phyloP scores from a whole-genome alignment of 2,888 invertebrate genomes.

The Sminthurides aquaticus region DNA sequence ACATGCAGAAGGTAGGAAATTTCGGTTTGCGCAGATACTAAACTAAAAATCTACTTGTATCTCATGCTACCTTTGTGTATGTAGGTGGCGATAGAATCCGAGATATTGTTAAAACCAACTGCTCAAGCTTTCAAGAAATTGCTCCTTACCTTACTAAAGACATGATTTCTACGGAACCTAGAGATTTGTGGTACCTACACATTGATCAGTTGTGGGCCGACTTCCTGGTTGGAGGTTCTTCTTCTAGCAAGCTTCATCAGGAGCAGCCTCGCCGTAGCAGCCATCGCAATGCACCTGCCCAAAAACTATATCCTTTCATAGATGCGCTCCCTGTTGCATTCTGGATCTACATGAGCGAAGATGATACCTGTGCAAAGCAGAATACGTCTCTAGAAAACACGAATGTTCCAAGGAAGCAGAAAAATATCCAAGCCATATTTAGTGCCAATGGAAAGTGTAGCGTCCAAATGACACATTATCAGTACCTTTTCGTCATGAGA shows the following conservation, averaged over 20 bases:
- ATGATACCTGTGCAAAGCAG: neutral
- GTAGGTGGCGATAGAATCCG: conserved; percentile 28
- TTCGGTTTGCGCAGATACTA: neutral
- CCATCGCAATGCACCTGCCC: neutral
- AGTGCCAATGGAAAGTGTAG: conserved; percentile 77
- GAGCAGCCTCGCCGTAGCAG: neutral
- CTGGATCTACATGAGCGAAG: conserved; percentile 56
- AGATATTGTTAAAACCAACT: conserved; percentile 15
- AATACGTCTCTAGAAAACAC: too few relatives aligned
- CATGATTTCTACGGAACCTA: conserved; percentile 72
- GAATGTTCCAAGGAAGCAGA: conserved; percentile 28
- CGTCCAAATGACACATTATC: conserved; percentile 87
- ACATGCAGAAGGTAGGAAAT: conserved; percentile 49
- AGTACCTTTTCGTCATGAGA: conserved; percentile 78
- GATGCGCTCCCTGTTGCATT: conserved; percentile 80
- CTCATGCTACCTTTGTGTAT: neutral
- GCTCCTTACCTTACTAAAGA: conserved; percentile 44
- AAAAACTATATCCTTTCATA: conserved; percentile 55
- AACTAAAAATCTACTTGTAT: neutral
- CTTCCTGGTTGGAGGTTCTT: conserved; percentile 69
- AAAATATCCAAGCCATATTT: conserved; percentile 68
- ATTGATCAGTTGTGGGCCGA: conserved; percentile 90
- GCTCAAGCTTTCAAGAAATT: conserved; percentile 31
- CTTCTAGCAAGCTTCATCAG: conserved; percentile 44
- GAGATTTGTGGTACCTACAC: conserved; percentile 76